Percentiles rank a stretch among this genome's conserved stretches.
phyloP scores from a whole-genome alignment of 2,797 vertebrate genomes.

The Babyrousa celebensis region DNA sequence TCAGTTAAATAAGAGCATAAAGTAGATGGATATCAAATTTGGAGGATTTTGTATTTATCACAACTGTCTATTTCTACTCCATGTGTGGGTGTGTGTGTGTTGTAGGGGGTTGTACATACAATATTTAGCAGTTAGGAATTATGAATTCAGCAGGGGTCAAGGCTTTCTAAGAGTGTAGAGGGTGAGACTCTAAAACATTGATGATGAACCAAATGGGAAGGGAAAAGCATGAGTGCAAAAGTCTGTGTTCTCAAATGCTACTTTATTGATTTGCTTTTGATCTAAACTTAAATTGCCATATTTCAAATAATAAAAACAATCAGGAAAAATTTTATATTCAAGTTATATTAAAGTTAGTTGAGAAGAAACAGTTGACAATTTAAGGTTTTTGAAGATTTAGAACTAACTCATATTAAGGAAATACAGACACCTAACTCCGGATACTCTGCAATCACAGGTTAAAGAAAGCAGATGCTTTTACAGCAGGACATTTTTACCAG shows the following conservation, averaged over 20 bases:
- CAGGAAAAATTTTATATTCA: background rate
- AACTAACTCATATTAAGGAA: background rate
- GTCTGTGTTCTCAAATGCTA: background rate
- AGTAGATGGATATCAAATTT: background rate
- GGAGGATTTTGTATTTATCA: background rate
- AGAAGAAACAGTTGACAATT: background rate
- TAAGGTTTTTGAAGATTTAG: background rate
- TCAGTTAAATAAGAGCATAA: background rate
- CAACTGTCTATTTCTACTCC: background rate
- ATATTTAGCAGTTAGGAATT: background rate
- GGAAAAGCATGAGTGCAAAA: background rate
- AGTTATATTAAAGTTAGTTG: background rate
- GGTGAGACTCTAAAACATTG: background rate
- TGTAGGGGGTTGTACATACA: too few species aligned
- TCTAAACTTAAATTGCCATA: background rate
- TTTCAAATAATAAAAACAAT: background rate
- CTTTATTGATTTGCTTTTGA: background rate
- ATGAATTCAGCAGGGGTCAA: background rate
- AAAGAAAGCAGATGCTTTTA: background rate
- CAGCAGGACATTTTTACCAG: background rate
- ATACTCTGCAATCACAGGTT: background rate
- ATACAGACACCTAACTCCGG: background rate
- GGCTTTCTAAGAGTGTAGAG: background rate
- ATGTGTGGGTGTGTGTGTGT: background rate
- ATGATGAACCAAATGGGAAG: background rate